Evolutionary conservation across 1,140 invertebrate genomes (phyloP), one percentile per base, ranked within the genome.

Genomic region (Drosophila lacteicornis): DNA sequence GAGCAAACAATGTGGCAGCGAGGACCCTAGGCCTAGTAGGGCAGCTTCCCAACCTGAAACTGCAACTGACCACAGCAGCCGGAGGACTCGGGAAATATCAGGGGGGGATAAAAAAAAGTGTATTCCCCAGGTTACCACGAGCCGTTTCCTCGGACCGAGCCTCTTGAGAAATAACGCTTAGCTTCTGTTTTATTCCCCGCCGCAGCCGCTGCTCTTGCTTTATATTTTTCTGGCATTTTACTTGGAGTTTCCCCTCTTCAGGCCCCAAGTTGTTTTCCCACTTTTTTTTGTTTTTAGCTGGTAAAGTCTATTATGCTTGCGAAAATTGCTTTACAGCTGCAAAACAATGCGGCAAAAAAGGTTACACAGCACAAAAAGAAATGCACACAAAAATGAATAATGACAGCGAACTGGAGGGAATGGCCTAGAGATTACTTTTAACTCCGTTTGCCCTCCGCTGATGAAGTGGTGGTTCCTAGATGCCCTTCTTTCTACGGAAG

Each of bases 321-420:
- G 80, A 87, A 87, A 87, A 87, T 87, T 87, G 84, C 84, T 87
- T 88, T 87, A 88, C 84, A 83, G 83, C 69, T 77, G 82, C 76
- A 76, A 87, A 87, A 87, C 84, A 87, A 87, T 80, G 85, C 85
- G 84, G 73, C 69, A 80, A 87, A 86, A 79, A 79, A 59, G 84
- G 80, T 88, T 88, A 87, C 84, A 88, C 80, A 84, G 84, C 80
- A 84, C 79, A 87, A 87, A 77, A 87, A 88, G 77, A 84, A 84
- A 77, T 69, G 71, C 66, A 75, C 73, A 87, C 68, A 80, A 83
- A 88, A 84, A 88, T 87, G 84, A 87, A 87, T 87, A 88, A 90
- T 87, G 84, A 88, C 84, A 84, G 77, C 62, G 66, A 63, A 68
- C 50, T 61, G 49, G 49, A 59, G 58, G 53, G 55, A 71, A 71